Evolutionary conservation across 1,140 invertebrate genomes (phyloP), one percentile per base, ranked within the genome.

Genomic region (Mercenaria mercenaria): DNA sequence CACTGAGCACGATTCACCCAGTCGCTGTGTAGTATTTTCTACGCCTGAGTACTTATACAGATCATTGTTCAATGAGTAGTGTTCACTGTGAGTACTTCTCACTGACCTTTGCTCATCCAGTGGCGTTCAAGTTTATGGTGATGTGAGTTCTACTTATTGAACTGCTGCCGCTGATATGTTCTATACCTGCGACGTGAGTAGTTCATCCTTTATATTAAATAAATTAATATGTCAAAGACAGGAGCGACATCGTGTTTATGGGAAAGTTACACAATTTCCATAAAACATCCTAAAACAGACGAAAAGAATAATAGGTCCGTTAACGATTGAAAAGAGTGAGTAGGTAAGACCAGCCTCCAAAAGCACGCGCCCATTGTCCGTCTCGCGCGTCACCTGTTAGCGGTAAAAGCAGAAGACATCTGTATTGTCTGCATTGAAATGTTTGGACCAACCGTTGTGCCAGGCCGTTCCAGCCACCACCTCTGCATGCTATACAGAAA

Each of bases 401-500:
- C 67, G 34, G 67, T 72, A 72, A 72, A 72, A 72, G 10, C 67
- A n/a, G 26, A 72, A 37, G 67, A 72, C 67, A 72, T 72, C 67
- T 72, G 67, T 72, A n/a, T 72, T 34, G 32, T 72, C 67, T 72
- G 67, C 37, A 72, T 39, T 18, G 67, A 72, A 72, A 72, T 72
- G 67, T 39, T 39, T n/a, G 8, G 37, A 37, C 34, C 67, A 13
- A 37, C 67, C 13, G 11, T 72, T 37, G 67, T 37, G 67, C 18
- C 1, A 72, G 34, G 4, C 26, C 26, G 56, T n/a, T 59, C 56
- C 20, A 59, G 56, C 4, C 56, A 59, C 4, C 23, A 13, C 23
- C 15, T 59, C 52, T 23, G 26, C 15, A 8, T 64, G 20, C 59
- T 37, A 39, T 39, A 39, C 15, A 39, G 39, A 72, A 39, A 72